Percentiles rank a stretch among this genome's conserved stretches.
phyloP scores from a whole-genome alignment of 2,113 vertebrate genomes.

The Ciconia stormi region DNA sequence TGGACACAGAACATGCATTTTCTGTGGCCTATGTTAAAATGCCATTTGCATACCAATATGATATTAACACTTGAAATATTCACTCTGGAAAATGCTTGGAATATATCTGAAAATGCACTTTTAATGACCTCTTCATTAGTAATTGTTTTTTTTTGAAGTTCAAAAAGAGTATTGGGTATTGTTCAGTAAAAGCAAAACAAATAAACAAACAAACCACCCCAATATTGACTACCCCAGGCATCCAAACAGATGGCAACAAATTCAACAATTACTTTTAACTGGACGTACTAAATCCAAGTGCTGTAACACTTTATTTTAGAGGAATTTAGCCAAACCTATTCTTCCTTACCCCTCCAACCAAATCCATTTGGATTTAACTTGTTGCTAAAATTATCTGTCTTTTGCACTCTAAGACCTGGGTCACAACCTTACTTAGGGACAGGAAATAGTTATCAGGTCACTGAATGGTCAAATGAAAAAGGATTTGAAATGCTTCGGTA shows the following conservation, averaged over 20 bases:
- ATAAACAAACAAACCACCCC: neutral
- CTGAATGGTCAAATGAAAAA: slow-evolving; percentile 86
- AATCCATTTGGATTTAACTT: slow-evolving; percentile 76
- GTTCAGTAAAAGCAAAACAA: slow-evolving; percentile 19
- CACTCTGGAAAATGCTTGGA: neutral
- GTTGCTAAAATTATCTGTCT: slow-evolving; percentile 90
- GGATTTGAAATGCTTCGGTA: slow-evolving; percentile 83
- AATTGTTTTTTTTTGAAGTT: neutral
- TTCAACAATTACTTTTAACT: slow-evolving; percentile 52
- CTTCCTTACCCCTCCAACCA: slow-evolving; percentile 47
- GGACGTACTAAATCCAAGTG: slow-evolving; percentile 25
- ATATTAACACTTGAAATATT: neutral
- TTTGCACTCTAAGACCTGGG: slow-evolving; percentile 85
- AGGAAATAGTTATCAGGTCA: slow-evolving; percentile 88
- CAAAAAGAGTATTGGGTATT: neutral
- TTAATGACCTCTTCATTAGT: neutral
- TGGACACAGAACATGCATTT: neutral
- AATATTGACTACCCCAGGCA: neutral
- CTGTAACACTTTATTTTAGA: slow-evolving; percentile 46
- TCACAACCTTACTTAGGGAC: slow-evolving; percentile 89
- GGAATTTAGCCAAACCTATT: slow-evolving; percentile 53
- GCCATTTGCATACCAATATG: neutral
- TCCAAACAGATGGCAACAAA: slow-evolving; percentile 8
- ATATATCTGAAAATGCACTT: neutral
- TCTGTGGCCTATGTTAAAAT: neutral